These are phyloP conservation scores for Scolopax rusticola DNA, from an alignment of 2,797 vertebrate species.

Conservation along the genomic window DNA sequence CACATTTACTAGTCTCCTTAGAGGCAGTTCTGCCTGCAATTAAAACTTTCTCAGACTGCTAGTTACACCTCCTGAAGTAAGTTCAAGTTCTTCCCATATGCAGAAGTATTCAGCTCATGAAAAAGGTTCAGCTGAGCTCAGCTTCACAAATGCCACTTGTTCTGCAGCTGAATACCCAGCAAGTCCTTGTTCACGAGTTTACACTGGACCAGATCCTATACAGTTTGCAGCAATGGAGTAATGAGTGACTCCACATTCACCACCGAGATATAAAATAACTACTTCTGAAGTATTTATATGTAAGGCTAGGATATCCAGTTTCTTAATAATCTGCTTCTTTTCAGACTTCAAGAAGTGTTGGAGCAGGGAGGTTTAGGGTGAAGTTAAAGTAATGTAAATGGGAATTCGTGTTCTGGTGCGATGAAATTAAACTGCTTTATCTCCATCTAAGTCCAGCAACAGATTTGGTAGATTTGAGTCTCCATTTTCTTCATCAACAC, in stretches of 20 bases:
- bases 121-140: neutral
- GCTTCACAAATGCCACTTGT: neutral
- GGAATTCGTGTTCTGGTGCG: neutral
- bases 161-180: constrained; percentile 7
- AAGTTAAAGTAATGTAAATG: neutral
- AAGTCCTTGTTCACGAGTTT: constrained; percentile 21
- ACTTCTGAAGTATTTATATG: neutral
- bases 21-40: neutral
- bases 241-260: neutral
- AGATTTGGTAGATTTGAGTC: neutral
- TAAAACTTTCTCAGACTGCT: constrained; percentile 33
- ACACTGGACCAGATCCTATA: constrained; percentile 5
- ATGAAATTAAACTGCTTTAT: neutral
- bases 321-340: constrained; percentile 10
- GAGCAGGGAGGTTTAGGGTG: neutral
- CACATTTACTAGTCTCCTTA: constrained; percentile 1
- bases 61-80: neutral
- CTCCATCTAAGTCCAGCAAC: neutral
- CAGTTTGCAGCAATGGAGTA: constrained; percentile 6
- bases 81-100: neutral
- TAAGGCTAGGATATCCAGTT: neutral
- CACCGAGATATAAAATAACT: neutral
- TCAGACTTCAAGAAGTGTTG: neutral
- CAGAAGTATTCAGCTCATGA: neutral
- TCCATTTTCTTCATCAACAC: neutral